phyloP scores from a whole-genome alignment of 2,888 invertebrate genomes.

The Busseola fusca region DNA sequence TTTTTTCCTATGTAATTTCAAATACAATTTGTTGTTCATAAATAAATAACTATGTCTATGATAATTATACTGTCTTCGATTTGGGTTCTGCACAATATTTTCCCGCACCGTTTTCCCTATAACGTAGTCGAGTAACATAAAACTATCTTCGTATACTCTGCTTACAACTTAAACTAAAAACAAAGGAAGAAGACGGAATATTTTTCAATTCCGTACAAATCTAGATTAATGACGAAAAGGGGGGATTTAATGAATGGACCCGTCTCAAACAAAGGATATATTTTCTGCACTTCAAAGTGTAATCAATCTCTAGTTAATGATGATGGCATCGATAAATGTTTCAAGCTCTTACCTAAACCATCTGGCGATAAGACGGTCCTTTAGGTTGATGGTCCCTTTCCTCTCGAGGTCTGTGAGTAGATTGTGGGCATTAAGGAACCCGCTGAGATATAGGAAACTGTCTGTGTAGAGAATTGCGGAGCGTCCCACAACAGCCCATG shows the following conservation, averaged over 20 bases:
- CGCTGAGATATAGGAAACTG: slow-evolving; percentile 89
- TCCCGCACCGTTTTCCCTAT: not conserved
- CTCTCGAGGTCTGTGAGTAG: slow-evolving; percentile 86
- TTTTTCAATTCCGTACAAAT: slow-evolving; percentile 60
- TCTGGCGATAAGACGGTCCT: slow-evolving; percentile 84
- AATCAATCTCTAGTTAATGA: slow-evolving; percentile 62
- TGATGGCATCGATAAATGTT: slow-evolving; percentile 55
- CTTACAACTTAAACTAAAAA: slow-evolving; percentile 21
- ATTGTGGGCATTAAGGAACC: slow-evolving; percentile 88
- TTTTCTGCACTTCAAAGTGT: slow-evolving; percentile 56
- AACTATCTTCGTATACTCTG: slow-evolving; percentile 1
- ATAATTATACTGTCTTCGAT: too few species aligned
- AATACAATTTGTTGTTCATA: too few species aligned
- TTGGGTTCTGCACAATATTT: not conserved
- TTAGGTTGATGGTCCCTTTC: slow-evolving; percentile 85
- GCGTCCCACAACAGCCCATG: slow-evolving; percentile 90
- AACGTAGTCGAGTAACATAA: not conserved
- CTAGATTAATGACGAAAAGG: slow-evolving; percentile 58
- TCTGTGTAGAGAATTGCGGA: slow-evolving; percentile 91
- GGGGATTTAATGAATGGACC: slow-evolving; percentile 53
- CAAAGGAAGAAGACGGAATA: slow-evolving; percentile 44
- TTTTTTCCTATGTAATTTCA: too few species aligned
- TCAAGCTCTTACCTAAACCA: slow-evolving; percentile 85
- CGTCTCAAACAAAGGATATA: slow-evolving; percentile 58
- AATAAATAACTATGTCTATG: too few species aligned